Percentiles rank a stretch among this genome's conserved stretches.
phyloP scores from a whole-genome alignment of 2,888 invertebrate genomes.

The Calameuta pallipes region DNA sequence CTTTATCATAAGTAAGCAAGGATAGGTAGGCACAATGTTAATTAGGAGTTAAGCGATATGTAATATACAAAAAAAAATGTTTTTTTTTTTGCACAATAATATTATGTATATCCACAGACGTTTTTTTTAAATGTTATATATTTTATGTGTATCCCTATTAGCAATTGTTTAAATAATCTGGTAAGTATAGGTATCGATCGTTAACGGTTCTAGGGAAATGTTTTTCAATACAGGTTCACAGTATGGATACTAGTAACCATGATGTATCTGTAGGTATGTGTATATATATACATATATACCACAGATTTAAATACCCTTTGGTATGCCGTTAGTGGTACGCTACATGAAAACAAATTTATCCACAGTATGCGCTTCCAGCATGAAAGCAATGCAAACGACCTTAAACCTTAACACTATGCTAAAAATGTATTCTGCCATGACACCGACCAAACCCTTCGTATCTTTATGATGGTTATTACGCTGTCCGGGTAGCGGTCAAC shows the following conservation, averaged over 20 bases:
- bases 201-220: background rate
- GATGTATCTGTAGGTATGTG: too few species aligned
- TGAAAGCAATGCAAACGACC: background rate
- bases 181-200: background rate
- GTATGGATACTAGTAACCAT: too few species aligned
- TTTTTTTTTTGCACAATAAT: conserved; percentile 25
- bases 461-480: background rate
- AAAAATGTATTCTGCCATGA: background rate
- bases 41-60: conserved; percentile 26
- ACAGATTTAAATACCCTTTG: background rate
- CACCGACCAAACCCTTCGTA: background rate
- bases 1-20: conserved; percentile 28
- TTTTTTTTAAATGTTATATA: background rate
- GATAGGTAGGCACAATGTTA: conserved; percentile 27
- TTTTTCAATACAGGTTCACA: background rate
- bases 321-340: background rate
- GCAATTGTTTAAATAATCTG: background rate
- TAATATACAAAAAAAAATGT: conserved; percentile 25
- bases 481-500: background rate
- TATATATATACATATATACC: background rate
- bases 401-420: background rate
- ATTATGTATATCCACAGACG: conserved; percentile 17
- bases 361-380: background rate
- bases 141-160: background rate
- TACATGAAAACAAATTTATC: background rate